Conservation (phyloP, 2,888 invertebrate genomes). For the Nebria salina region DNA sequence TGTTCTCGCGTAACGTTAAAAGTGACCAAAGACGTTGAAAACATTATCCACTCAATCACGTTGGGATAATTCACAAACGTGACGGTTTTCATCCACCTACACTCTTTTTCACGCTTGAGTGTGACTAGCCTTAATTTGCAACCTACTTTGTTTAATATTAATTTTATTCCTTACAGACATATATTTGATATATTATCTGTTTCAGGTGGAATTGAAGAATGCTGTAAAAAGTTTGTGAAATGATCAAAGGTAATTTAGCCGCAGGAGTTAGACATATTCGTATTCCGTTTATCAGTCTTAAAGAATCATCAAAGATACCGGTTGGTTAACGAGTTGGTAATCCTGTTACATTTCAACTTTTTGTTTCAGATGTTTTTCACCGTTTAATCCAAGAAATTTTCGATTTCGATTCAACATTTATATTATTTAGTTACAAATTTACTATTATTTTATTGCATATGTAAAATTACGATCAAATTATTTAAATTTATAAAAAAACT, state of each 20-base stretch:
- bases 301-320: neutral
- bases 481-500: too few relatives aligned
- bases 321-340: neutral
- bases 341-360: neutral
- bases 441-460: too few relatives aligned
- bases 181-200: neutral
- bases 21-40: neutral
- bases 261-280: neutral
- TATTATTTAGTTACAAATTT: too few relatives aligned
- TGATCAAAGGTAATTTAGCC: neutral
- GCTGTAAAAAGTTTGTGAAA: neutral
- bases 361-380: neutral
- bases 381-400: neutral
- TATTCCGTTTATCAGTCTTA: neutral
- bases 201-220: neutral
- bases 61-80: conserved; percentile 7
- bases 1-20: neutral
- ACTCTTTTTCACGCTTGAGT: neutral
- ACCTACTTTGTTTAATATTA: too few relatives aligned
- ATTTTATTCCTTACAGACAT: too few relatives aligned
- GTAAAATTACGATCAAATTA: too few relatives aligned
- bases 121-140: too few relatives aligned
- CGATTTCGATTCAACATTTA: too few relatives aligned
- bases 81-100: conserved; percentile 5
- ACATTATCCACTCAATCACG: conserved; percentile 12